These are phyloP conservation scores for Enteromius mattozi DNA, from an alignment of 2,797 vertebrate species.

Conservation along the genomic window DNA sequence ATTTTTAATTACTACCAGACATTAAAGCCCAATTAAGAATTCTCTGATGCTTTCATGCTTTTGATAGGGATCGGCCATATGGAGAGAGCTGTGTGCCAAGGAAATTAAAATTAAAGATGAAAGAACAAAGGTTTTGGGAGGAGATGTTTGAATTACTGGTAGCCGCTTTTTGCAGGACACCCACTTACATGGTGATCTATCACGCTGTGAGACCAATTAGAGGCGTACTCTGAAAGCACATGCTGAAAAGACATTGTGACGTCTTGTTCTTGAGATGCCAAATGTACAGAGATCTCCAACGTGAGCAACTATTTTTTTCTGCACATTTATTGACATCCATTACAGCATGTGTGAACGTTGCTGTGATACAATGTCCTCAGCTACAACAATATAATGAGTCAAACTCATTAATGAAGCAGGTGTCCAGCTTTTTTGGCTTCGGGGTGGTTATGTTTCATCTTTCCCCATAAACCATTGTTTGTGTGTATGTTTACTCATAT, in stretches of 20 bases:
- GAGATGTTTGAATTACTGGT: constrained; percentile 7
- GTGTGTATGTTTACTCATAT: neutral
- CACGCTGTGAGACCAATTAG: constrained; percentile 34
- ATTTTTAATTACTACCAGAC: constrained; percentile 52
- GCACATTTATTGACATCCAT: neutral
- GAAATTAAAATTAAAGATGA: constrained; percentile 48
- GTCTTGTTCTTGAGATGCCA: neutral
- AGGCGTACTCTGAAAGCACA: constrained; percentile 17
- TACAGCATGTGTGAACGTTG: neutral
- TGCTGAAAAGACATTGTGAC: constrained; percentile 5
- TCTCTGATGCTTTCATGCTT: constrained; percentile 30
- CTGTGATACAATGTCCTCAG: neutral
- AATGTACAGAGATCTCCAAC: constrained; percentile 14
- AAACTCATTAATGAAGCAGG: neutral
- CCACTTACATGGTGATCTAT: constrained; percentile 16
- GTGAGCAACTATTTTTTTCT: neutral
- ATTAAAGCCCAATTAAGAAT: constrained; percentile 56
- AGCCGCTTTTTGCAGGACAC: constrained; percentile 1
- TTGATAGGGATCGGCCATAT: constrained; percentile 50
- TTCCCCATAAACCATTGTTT: neutral
- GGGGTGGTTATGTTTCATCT: neutral
- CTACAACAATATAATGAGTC: neutral
- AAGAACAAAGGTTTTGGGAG: constrained; percentile 30
- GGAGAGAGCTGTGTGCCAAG: constrained; percentile 39
- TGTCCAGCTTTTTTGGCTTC: neutral